Conservation (phyloP, 2,888 invertebrate genomes). For the Cotesia congregata region DNA sequence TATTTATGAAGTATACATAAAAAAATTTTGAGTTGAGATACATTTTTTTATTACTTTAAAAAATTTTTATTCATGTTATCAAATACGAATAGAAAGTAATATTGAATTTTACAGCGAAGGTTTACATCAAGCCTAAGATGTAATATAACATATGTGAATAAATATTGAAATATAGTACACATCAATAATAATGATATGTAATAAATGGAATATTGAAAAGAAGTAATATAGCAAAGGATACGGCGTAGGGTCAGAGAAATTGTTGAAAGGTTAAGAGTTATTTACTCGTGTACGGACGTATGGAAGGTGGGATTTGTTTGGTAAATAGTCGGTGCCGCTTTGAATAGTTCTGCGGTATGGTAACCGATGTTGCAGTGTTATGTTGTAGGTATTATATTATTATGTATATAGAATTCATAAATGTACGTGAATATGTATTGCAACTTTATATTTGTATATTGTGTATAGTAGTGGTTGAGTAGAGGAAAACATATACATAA, state of each 20-base stretch:
- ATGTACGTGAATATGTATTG: neutral
- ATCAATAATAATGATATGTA: neutral
- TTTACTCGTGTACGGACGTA: neutral
- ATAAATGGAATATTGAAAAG: neutral
- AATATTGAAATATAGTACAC: neutral
- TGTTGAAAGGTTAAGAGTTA: slow-evolving; percentile 7
- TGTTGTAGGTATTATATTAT: neutral
- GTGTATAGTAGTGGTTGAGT: neutral
- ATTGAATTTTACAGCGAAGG: too few species aligned
- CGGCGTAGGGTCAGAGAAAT: slow-evolving; percentile 2
- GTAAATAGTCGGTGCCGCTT: slow-evolving; percentile 24
- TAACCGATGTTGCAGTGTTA: neutral
- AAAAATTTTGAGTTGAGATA: too few species aligned
- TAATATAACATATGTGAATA: neutral
- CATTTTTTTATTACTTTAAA: too few species aligned
- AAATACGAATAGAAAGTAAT: too few species aligned
- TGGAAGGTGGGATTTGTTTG: slow-evolving; percentile 16
- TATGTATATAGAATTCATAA: neutral
- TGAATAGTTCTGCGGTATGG: neutral
- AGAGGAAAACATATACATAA: slow-evolving; percentile 14
- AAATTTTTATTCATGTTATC: too few species aligned
- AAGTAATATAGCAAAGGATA: neutral
- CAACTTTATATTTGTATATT: neutral
- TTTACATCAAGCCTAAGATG: too few species aligned
- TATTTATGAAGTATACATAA: too few species aligned